phyloP scores from a whole-genome alignment of 2,797 vertebrate genomes.

The Discoglossus pictus region DNA sequence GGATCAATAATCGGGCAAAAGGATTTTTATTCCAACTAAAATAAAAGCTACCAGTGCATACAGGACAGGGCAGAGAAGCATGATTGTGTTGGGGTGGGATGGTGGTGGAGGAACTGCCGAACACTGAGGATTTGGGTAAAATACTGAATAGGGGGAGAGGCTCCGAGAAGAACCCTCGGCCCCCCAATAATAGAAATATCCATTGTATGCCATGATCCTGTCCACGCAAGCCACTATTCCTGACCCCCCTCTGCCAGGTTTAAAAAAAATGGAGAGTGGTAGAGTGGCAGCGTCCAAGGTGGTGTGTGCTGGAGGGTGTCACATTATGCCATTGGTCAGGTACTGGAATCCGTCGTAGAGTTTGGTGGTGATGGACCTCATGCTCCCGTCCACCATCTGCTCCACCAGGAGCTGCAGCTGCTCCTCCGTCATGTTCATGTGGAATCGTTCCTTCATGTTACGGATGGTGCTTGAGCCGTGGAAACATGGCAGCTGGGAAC shows the following conservation, averaged over 20 bases:
- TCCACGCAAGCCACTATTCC: neutral
- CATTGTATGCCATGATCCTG: neutral
- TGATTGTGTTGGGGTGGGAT: neutral
- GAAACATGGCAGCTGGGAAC: conserved; percentile 92
- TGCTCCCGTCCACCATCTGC: conserved; percentile 91
- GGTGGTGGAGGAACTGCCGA: neutral
- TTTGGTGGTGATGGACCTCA: conserved; percentile 93
- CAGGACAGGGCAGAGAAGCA: neutral
- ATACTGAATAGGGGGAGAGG: conserved; percentile 11
- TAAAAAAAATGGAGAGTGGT: neutral
- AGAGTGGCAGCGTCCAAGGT: neutral
- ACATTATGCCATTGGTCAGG: conserved; percentile 98
- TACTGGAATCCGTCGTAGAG: conserved; percentile 97
- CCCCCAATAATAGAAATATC: neutral
- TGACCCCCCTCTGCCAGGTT: neutral
- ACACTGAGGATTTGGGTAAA: conserved; percentile 10
- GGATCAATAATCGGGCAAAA: too few species aligned
- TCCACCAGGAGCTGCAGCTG: conserved; percentile 91
- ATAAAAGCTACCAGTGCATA: too few species aligned
- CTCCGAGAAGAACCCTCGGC: too few species aligned
- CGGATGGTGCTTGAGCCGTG: conserved; percentile 92
- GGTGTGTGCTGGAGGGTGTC: conserved; percentile 54
- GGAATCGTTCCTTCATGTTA: conserved; percentile 91
- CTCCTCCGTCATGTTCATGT: conserved; percentile 96
- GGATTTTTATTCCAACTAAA: too few species aligned